Base-by-base conservation (phyloP, 2,888 invertebrate genomes). In the Tineola bisselliella region DNA sequence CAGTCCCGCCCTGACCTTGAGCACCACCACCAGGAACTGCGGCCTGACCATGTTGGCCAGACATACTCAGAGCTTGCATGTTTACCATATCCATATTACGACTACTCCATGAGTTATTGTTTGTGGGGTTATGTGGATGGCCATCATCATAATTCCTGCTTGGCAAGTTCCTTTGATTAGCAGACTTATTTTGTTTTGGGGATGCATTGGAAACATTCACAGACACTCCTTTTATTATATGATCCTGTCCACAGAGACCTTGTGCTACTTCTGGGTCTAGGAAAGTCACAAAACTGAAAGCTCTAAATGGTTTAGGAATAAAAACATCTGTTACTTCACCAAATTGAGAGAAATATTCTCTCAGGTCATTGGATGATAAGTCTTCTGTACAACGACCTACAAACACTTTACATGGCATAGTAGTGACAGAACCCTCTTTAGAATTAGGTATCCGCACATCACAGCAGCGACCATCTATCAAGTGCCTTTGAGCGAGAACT, bases 361-460 rank as follows among this genome's bases (percentile, higher is more conserved):
- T 89, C 66, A 95, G 87, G 76, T 94, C 94, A 70, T 93, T 93
- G 0, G 92, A 90, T 64, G 91, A 90, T 71, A 94, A 90, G 71
- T 94, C 94, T 79, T 94, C 94, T 18, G 94, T 93, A 71, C 94
- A 92, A 60, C 95, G 90, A 1, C 95, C 95, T 63, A 95, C 93
- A 86, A 95, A 95, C 59, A 95, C 93, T 84, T 94, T 94, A 68
- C 94, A 92, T 59, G 92, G 92, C 76, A 92, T 91, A 66, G 92
- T 91, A 66, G 91, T 90, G 61, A 91, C 88, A 66, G 91, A 90
- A 58, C 91, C 92, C 84, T 93, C 89, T 81, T 96, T 97, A 25
- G 96, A 98, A 80, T 98, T 97, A 44, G 99, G 99, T 81, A 99
- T 95, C 88, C 98, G 96, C 10, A 99, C 98, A 88, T 99, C 98